phyloP scores from a whole-genome alignment of 92 coral and sea anemone genomes.

The Paramuricea clavata region DNA sequence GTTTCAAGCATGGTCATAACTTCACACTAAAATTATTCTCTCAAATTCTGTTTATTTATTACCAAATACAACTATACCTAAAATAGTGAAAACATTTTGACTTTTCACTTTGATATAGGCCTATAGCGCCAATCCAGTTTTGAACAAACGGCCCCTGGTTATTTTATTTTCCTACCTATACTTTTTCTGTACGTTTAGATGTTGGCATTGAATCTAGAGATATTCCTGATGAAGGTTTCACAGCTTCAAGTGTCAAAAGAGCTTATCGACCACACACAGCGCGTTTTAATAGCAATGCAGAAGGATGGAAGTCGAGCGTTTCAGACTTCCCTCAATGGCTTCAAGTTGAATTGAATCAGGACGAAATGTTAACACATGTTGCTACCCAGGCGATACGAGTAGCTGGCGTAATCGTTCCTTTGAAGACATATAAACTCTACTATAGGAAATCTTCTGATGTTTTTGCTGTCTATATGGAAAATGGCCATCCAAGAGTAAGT shows the following conservation, averaged over 20 bases:
- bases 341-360: slow-evolving; percentile 71
- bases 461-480: slow-evolving; percentile 46
- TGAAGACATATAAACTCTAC: slow-evolving; percentile 41
- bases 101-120: too few species aligned
- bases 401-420: background rate
- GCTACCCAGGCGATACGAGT: slow-evolving; percentile 69
- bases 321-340: slow-evolving; percentile 57
- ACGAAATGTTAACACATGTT: slow-evolving; percentile 67
- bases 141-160: too few species aligned
- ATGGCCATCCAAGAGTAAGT: slow-evolving; percentile 49
- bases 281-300: slow-evolving; percentile 58
- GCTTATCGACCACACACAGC: slow-evolving; percentile 75
- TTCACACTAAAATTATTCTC: background rate
- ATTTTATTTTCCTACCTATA: too few species aligned
- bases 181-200: slow-evolving; percentile 35
- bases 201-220: slow-evolving; percentile 74
- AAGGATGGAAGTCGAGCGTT: slow-evolving; percentile 69
- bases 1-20: background rate
- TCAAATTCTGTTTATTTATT: too few species aligned
- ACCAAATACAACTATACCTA: too few species aligned
- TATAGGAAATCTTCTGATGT: slow-evolving; percentile 24
- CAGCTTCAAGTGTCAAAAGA: slow-evolving; percentile 53
- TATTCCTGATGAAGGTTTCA: slow-evolving; percentile 68
- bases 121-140: too few species aligned
- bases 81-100: too few species aligned